Percentiles rank a stretch among this genome's conserved stretches.
phyloP scores from a whole-genome alignment of 2,888 invertebrate species.

The Andrena praecox region DNA sequence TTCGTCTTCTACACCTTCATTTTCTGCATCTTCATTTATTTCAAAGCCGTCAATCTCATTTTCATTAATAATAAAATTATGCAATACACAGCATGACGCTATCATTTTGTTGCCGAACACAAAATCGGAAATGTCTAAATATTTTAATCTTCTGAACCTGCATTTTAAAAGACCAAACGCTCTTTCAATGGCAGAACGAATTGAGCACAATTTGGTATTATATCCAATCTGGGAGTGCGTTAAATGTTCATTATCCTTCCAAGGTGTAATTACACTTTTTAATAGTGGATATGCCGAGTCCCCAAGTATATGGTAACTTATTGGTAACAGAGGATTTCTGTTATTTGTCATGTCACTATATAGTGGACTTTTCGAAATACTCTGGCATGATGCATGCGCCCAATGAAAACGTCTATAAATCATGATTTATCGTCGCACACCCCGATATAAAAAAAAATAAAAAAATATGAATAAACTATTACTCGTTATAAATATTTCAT shows the following conservation, averaged over 20 bases:
- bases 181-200: neutral
- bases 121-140: neutral
- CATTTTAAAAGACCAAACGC: neutral
- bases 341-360: neutral
- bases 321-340: neutral
- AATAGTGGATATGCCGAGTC: neutral
- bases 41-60: neutral
- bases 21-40: neutral
- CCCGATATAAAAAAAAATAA: neutral
- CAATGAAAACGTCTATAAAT: neutral
- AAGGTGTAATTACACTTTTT: neutral
- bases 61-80: neutral
- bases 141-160: neutral
- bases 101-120: neutral
- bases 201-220: neutral
- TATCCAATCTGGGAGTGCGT: neutral
- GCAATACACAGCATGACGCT: neutral
- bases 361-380: constrained; percentile 1
- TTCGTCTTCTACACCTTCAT: neutral
- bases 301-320: neutral
- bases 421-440: neutral
- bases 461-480: neutral
- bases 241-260: neutral
- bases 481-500: neutral
- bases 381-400: neutral